A percentile compares a stretch with the other conserved stretches of the same genome.
Conservation (phyloP, 2,113 vertebrate species). For the Sylvia atricapilla region DNA sequence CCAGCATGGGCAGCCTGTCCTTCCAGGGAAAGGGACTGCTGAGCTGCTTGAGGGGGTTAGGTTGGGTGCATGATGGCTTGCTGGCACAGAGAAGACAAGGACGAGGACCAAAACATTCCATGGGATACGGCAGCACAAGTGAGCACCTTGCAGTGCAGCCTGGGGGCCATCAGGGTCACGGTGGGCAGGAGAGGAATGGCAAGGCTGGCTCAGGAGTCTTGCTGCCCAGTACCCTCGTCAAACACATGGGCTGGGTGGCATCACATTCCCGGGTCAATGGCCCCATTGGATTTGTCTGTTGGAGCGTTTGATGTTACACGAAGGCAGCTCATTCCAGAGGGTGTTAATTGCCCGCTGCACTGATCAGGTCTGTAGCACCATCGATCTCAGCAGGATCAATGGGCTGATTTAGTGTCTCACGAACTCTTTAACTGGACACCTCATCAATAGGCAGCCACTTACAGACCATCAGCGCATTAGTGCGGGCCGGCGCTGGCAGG, state of each 20-base stretch:
- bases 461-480: slow-evolving; percentile 67
- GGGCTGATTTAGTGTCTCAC: slow-evolving; percentile 86
- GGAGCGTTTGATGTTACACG: slow-evolving; percentile 73
- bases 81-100: neutral
- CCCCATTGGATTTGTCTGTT: slow-evolving; percentile 71
- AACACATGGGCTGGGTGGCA: neutral
- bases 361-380: slow-evolving; percentile 78
- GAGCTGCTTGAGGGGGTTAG: neutral
- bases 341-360: slow-evolving; percentile 76
- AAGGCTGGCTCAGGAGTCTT: neutral
- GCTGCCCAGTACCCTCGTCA: rapidly evolving
- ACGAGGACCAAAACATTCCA: rapidly evolving
- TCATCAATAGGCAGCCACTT: slow-evolving; percentile 82
- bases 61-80: neutral
- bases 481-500: neutral
- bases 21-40: neutral
- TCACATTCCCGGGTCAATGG: neutral
- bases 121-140: neutral
- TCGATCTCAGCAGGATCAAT: slow-evolving; percentile 84
- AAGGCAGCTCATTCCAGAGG: slow-evolving; percentile 66
- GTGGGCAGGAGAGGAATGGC: neutral
- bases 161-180: rapidly evolving
- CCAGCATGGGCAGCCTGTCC: neutral
- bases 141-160: neutral
- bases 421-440: slow-evolving; percentile 83